These are phyloP conservation scores for Falco berigora DNA, from an alignment of 2,797 vertebrate species.

Conservation along the genomic window DNA sequence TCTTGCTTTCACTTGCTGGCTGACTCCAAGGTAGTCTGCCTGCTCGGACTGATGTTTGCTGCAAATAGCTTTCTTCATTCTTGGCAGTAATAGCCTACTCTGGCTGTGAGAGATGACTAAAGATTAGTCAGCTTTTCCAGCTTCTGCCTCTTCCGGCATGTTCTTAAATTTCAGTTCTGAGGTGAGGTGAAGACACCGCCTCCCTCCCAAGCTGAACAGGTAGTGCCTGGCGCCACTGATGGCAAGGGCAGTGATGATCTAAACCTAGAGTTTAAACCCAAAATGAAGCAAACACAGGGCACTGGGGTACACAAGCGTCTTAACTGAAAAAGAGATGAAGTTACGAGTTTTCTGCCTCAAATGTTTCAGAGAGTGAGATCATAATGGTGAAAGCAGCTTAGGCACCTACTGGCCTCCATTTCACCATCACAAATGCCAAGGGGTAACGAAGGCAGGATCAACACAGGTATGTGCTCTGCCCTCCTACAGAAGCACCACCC, in stretches of 20 bases:
- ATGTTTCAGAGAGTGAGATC: neutral
- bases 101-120: neutral
- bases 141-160: neutral
- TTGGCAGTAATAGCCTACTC: neutral
- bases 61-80: neutral
- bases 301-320: neutral
- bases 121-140: neutral
- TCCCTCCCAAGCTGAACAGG: neutral
- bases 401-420: neutral
- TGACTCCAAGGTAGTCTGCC: neutral
- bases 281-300: neutral
- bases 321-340: neutral
- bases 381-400: neutral
- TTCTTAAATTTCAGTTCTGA: neutral
- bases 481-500: neutral
- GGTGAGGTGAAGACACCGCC: neutral
- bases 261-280: neutral
- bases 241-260: neutral
- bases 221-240: neutral
- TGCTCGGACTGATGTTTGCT: neutral
- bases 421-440: neutral
- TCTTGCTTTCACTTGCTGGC: neutral
- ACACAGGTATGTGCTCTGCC: rapidly evolving
- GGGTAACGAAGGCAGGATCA: neutral
- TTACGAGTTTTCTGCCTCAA: neutral